Evolutionary conservation across 2,113 vertebrate species (phyloP), one percentile per base, ranked within the genome.

Genomic region (Festucalex cinctus): DNA sequence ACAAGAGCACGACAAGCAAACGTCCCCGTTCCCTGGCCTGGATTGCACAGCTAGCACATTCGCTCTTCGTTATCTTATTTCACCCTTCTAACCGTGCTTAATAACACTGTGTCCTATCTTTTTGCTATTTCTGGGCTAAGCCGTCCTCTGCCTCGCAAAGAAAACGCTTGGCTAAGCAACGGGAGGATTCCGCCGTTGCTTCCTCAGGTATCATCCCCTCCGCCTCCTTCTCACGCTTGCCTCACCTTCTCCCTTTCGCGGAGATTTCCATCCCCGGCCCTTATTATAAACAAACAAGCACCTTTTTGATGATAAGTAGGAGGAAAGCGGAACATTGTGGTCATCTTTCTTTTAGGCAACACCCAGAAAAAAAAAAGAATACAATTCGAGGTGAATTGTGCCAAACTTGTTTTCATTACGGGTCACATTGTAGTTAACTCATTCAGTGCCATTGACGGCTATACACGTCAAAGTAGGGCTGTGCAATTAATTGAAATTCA

Each of bases 241-340:
- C 39, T 60, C 58, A 37, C 35, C 58, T 60, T 39, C 83, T 82
- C 74, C 78, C 75, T 84, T 84, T 85, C 85, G 83, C 87, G 81
- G 79, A 88, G 86, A 83, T 86, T 83, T 88, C 87, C 86, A 82
- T 90, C 83, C 80, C 70, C 73, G 84, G 74, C 81, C 81, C 79
- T 90, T 90, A 89, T 89, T 89, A 87, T 91, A 84, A 90, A 82
- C 80, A 86, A 90, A 88, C 89, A 89, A 90, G 84, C 88, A 86
- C 84, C 84, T 91, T 91, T 91, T 90, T 90, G 86, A 89, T 87
- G 86, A 91, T 89, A 88, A 91, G 88, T 90, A 89, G 88, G 89
- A 91, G 68, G 77, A 71, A 51, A 76, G 71, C 69, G 62, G 77
- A 77, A 76, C 80, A 73, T 63, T 63, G 77, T 70, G 80, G 82